These are phyloP conservation scores for Sisyra nigra DNA, from an alignment of 2,888 invertebrate species.

Conservation along the genomic window DNA sequence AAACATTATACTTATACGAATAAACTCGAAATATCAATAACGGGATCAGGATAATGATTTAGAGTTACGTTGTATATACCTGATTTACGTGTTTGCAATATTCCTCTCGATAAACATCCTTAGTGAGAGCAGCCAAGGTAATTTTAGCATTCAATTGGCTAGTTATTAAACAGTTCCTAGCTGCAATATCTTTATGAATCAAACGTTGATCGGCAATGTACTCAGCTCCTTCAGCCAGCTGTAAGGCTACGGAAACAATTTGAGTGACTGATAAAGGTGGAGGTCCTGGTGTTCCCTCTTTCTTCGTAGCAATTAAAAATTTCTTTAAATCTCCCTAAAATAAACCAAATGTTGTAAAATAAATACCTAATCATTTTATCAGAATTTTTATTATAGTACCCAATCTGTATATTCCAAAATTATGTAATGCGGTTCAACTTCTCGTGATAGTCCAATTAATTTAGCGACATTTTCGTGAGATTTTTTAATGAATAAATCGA, in stretches of 20 bases:
- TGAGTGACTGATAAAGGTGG: slow-evolving; percentile 53
- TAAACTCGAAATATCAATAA: too few relatives aligned
- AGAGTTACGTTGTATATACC: too few relatives aligned
- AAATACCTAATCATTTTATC: too few relatives aligned
- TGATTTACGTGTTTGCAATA: slow-evolving; percentile 75
- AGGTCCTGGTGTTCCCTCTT: slow-evolving; percentile 19
- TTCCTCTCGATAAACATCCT: slow-evolving; percentile 78
- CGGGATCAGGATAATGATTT: too few relatives aligned
- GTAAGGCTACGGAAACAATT: slow-evolving; percentile 47
- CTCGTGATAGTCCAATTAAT: slow-evolving; percentile 66
- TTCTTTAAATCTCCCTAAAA: slow-evolving; percentile 81
- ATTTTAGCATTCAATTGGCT: slow-evolving; percentile 71
- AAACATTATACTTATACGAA: too few relatives aligned
- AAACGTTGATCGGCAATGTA: slow-evolving; percentile 56
- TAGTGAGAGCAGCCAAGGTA: slow-evolving; percentile 59
- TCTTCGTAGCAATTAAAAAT: slow-evolving; percentile 57
- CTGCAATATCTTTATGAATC: slow-evolving; percentile 83
- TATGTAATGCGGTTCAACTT: slow-evolving; percentile 75
- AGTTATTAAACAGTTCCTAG: slow-evolving; percentile 79
- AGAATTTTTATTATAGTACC: slow-evolving; percentile 52
- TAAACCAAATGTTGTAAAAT: slow-evolving; percentile 3
- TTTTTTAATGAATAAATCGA: slow-evolving; percentile 73
- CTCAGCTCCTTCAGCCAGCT: slow-evolving; percentile 71
- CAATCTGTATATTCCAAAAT: slow-evolving; percentile 86
- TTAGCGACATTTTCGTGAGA: slow-evolving; percentile 68